phyloP scores from a whole-genome alignment of 2,888 invertebrate genomes.

The Arrhopalites spinosus region DNA sequence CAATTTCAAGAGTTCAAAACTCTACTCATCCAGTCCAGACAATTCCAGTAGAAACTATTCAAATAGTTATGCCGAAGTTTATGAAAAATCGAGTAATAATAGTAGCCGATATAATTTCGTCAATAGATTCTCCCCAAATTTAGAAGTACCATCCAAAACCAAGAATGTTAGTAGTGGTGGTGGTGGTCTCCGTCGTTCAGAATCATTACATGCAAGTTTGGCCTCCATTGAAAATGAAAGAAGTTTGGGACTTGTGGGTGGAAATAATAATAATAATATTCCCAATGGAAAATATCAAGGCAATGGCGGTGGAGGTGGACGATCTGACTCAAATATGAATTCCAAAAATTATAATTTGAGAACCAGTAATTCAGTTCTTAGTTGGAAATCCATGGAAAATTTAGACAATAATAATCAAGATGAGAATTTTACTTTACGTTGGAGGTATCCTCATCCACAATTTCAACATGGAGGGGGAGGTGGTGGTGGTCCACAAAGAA shows the following conservation, averaged over 20 bases:
- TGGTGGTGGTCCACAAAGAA: slow-evolving; percentile 5
- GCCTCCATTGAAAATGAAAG: slow-evolving; percentile 40
- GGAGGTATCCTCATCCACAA: slow-evolving; percentile 49
- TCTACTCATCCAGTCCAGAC: slow-evolving; percentile 47
- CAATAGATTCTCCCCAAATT: slow-evolving; percentile 45
- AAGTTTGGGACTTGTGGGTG: neutral
- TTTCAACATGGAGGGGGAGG: neutral
- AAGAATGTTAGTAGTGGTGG: slow-evolving; percentile 28
- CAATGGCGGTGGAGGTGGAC: neutral
- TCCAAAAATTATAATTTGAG: slow-evolving; percentile 1
- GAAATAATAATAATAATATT: neutral
- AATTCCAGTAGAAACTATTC: slow-evolving; percentile 39
- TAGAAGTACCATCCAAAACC: slow-evolving; percentile 36
- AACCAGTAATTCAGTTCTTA: slow-evolving; percentile 22
- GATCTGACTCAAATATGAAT: neutral
- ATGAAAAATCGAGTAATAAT: slow-evolving; percentile 38
- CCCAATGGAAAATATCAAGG: neutral
- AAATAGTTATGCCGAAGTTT: slow-evolving; percentile 40
- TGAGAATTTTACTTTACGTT: slow-evolving; percentile 54
- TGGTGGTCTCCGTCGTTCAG: slow-evolving; percentile 41
- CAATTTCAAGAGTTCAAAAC: slow-evolving; percentile 53
- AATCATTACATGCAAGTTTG: slow-evolving; percentile 50
- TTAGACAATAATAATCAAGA: slow-evolving; percentile 38
- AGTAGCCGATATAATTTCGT: slow-evolving; percentile 27
- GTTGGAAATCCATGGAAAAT: slow-evolving; percentile 52